Evolutionary conservation across 2,797 vertebrate genomes (phyloP), one percentile per base, ranked within the genome.

Genomic region (Chrysocyon brachyurus): DNA sequence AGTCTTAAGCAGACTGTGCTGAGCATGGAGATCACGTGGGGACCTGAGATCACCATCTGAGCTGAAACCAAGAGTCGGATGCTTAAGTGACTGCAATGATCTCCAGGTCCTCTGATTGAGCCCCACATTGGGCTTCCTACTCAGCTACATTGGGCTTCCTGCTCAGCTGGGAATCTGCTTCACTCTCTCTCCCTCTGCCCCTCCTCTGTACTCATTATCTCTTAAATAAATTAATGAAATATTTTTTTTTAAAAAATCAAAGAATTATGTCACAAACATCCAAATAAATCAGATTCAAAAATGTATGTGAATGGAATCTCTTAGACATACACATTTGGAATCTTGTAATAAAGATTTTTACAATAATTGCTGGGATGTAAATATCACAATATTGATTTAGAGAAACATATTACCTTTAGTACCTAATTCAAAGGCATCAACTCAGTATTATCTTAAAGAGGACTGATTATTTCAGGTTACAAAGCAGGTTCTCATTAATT

Each of bases 311-410:
- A 2, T 92, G 21, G 19, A 91, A 84, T 75, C 17, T 95, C 70
- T 94, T 90, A 90, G 70, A 24, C 16, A 91, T 75, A 88, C 85
- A 90, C 8, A 61, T 36, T 77, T 91, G 40, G 28, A 91, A 89
- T 63, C 46, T 86, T 93, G 66, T 89, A 90, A 84, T 19, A 91
- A 96, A 96, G 40, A 85, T 72, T 93, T 95, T n/a, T 90, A 88
- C 54, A 92, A 61, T 40, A 93, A 92, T 36, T 90, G 46, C n/a
- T 90, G 68, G 93, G 89, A 63, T 87, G 31, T 61, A 75, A 96
- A 52, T 64, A 63, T 3, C 70, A 64, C 17, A 92, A 61, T 56
- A 73, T 64, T 28, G 16, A 19, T 22, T 79, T 93, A 70, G 63
- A 82, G 90, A 94, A 94, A 68, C 3, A 78, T 22, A 14, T 82